Evolutionary conservation across 2,797 vertebrate genomes (phyloP).

Genomic region (Percopsis omiscomaycus): DNA sequence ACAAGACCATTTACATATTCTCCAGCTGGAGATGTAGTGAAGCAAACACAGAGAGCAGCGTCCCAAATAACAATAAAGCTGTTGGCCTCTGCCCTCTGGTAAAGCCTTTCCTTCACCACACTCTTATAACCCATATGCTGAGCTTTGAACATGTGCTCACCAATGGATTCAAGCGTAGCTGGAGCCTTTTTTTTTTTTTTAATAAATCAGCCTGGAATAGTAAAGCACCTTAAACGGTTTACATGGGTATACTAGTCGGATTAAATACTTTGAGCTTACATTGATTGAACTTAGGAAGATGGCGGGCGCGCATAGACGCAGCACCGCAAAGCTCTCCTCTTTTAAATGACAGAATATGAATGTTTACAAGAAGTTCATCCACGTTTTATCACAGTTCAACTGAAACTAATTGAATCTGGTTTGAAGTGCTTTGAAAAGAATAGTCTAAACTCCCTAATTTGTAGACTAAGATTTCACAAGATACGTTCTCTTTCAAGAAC

Average conservation of each 20-base stretch:
- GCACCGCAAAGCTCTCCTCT: no score
- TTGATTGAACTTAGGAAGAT: no score
- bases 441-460: conserved; percentile 13
- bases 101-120: conserved; percentile 55
- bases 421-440: conserved; percentile 27
- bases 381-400: conserved; percentile 27
- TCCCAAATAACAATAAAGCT: conserved; percentile 65
- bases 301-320: no score
- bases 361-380: conserved; percentile 65
- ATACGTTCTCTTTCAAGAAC: conserved; percentile 61
- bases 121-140: conserved; percentile 56
- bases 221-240: conserved; percentile 53
- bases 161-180: conserved; percentile 73
- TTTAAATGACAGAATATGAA: conserved; percentile 50
- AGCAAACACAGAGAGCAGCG: conserved; percentile 70
- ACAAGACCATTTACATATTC: conserved; percentile 69
- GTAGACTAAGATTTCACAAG: conserved; percentile 36
- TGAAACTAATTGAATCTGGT: conserved; percentile 26
- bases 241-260: conserved; percentile 64
- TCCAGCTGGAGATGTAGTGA: conserved; percentile 72
- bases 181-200: conserved; percentile 52
- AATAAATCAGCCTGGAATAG: not conserved
- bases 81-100: conserved; percentile 67
- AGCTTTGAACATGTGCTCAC: conserved; percentile 66
- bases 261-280: conserved; percentile 55